A percentile compares a stretch with the other conserved stretches of the same genome.
Evolutionary conservation across 1,140 invertebrate species (phyloP).

Genomic region (Anastrepha ludens): DNA sequence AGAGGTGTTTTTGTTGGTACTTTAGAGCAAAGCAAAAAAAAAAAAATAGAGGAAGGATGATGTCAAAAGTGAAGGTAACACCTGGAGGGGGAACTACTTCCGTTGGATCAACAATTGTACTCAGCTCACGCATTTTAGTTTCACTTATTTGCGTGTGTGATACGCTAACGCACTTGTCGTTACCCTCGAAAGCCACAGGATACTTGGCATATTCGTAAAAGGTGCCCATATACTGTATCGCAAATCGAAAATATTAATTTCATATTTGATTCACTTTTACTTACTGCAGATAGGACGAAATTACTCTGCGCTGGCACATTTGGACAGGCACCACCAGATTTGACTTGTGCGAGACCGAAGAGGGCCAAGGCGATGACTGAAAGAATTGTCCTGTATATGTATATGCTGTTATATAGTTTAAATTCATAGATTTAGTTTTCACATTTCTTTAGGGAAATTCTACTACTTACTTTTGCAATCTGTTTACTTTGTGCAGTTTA

Average conservation of each 20-base stretch:
- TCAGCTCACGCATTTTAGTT: conserved; percentile 72
- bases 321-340: conserved; percentile 36
- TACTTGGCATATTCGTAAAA: conserved; percentile 87
- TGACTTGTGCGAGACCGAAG: conserved; percentile 4
- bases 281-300: conserved; percentile 19
- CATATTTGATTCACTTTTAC: background rate
- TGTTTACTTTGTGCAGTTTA: background rate
- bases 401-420: background rate
- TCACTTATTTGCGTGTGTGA: no score
- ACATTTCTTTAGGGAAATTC: background rate
- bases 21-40: background rate
- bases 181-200: conserved; percentile 82
- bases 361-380: background rate
- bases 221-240: conserved; percentile 78
- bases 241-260: background rate
- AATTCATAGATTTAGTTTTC: background rate
- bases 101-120: conserved; percentile 54
- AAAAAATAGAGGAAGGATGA: background rate
- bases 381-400: background rate
- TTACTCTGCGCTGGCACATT: background rate
- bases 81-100: background rate
- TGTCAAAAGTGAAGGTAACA: no score
- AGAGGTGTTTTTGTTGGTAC: background rate
- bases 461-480: background rate
- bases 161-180: conserved; percentile 80